Evolutionary conservation across 2,888 invertebrate genomes (phyloP).

Genomic region (Phymatocera aterrima): DNA sequence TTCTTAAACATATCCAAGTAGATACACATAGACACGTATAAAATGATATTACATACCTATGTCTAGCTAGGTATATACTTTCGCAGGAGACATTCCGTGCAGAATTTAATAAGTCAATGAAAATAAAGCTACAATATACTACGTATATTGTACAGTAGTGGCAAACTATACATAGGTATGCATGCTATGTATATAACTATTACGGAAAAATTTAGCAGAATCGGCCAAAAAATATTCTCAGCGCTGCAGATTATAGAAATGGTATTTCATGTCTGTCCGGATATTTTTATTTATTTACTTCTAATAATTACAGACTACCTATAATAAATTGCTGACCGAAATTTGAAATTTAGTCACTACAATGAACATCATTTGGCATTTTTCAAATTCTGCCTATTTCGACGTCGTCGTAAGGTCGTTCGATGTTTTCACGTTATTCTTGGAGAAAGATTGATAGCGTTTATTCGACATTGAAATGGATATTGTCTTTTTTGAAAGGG

Average conservation of each 20-base stretch:
- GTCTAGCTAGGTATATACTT: background rate
- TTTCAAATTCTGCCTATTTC: conserved; percentile 12
- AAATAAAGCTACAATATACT: background rate
- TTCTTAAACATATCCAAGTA: background rate
- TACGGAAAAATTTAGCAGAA: conserved; percentile 31
- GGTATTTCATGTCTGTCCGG: background rate
- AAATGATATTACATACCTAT: too few species aligned
- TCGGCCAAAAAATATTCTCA: conserved; percentile 3
- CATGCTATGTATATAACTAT: background rate
- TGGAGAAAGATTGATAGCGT: background rate
- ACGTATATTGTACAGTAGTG: too few species aligned
- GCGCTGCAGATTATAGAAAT: background rate
- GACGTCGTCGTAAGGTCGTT: conserved; percentile 36
- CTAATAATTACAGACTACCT: background rate
- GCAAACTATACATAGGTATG: too few species aligned
- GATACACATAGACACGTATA: too few species aligned
- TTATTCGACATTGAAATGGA: too few species aligned
- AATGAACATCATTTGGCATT: background rate
- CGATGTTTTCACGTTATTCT: conserved; percentile 52
- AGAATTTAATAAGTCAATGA: background rate
- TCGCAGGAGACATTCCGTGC: background rate
- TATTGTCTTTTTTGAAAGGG: background rate
- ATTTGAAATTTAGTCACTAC: background rate
- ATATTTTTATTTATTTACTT: background rate
- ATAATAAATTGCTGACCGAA: background rate